A percentile compares a stretch with the other conserved stretches of the same genome.
Conservation (phyloP, 2,888 invertebrate genomes). For the Panzeria rudis region DNA sequence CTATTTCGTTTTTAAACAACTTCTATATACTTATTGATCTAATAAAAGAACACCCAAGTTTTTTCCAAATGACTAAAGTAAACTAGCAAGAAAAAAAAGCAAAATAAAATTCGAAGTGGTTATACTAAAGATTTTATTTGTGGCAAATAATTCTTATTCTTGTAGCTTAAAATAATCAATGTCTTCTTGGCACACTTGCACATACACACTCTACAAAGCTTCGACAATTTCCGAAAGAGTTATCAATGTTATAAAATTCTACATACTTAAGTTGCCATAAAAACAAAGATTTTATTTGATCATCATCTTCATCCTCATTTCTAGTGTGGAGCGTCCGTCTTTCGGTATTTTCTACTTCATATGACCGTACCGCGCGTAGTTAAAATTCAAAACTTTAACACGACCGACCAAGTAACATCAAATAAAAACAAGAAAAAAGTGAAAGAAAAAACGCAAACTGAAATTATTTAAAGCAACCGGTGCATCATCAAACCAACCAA, state of each 20-base stretch:
- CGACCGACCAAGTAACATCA: slow-evolving; percentile 25
- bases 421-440: not conserved
- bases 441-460: slow-evolving; percentile 24
- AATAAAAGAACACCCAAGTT: slow-evolving; percentile 57
- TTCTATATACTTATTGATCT: slow-evolving; percentile 17
- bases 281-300: slow-evolving; percentile 80
- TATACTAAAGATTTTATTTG: slow-evolving; percentile 45
- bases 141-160: slow-evolving; percentile 53
- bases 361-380: slow-evolving; percentile 30
- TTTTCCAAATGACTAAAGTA: slow-evolving; percentile 4
- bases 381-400: slow-evolving; percentile 45
- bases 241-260: slow-evolving; percentile 70
- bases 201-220: not conserved
- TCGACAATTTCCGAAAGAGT: slow-evolving; percentile 58
- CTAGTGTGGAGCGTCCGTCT: slow-evolving; percentile 9
- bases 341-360: slow-evolving; percentile 26
- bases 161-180: slow-evolving; percentile 61
- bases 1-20: not conserved
- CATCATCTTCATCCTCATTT: slow-evolving; percentile 70
- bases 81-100: not conserved
- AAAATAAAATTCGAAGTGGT: slow-evolving; percentile 28
- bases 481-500: slow-evolving; percentile 43
- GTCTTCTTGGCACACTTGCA: slow-evolving; percentile 49
- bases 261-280: slow-evolving; percentile 78
- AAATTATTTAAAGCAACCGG: slow-evolving; percentile 47